Conservation (phyloP, 30 jellyfish, hydroid and myxozoan genomes). For the Sanderia malayensis region DNA sequence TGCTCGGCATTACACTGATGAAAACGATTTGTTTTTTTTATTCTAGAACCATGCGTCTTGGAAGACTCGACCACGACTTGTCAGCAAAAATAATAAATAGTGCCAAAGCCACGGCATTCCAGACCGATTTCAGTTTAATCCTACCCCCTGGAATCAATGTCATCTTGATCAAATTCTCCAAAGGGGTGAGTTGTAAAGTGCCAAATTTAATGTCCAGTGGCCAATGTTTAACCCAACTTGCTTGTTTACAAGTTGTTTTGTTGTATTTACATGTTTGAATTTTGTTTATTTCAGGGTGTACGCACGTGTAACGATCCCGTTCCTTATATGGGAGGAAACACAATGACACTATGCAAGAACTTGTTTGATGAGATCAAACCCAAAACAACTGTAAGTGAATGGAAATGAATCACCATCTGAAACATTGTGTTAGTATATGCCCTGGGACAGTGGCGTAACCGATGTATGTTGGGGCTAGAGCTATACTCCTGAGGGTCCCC, state of each 20-base stretch:
- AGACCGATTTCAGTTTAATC: slow-evolving; percentile 37
- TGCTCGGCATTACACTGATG: no score
- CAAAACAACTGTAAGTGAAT: slow-evolving; percentile 26
- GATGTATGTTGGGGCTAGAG: no score
- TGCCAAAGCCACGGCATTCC: slow-evolving; percentile 78
- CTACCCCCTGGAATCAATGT: slow-evolving; percentile 59
- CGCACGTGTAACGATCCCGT: slow-evolving; percentile 27
- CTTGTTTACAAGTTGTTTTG: neutral
- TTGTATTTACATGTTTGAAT: neutral
- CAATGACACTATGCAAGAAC: slow-evolving; percentile 33
- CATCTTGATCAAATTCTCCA: slow-evolving; percentile 35
- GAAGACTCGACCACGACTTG: slow-evolving; percentile 37
- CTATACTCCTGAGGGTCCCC: no score
- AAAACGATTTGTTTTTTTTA: no score
- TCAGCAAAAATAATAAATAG: slow-evolving; percentile 48
- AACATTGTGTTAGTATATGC: no score
- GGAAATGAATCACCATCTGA: no score
- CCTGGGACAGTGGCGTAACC: no score
- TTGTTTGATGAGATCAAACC: slow-evolving; percentile 43
- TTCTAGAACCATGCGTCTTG: slow-evolving; percentile 76
- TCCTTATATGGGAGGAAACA: slow-evolving; percentile 24
- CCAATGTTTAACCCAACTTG: neutral
- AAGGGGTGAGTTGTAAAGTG: slow-evolving; percentile 13
- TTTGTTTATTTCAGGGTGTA: slow-evolving; percentile 5
- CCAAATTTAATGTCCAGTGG: no score